A percentile compares a stretch with the other conserved stretches of the same genome.
phyloP scores from a whole-genome alignment of 2,888 invertebrate species.

The Eupithecia tripunctaria region DNA sequence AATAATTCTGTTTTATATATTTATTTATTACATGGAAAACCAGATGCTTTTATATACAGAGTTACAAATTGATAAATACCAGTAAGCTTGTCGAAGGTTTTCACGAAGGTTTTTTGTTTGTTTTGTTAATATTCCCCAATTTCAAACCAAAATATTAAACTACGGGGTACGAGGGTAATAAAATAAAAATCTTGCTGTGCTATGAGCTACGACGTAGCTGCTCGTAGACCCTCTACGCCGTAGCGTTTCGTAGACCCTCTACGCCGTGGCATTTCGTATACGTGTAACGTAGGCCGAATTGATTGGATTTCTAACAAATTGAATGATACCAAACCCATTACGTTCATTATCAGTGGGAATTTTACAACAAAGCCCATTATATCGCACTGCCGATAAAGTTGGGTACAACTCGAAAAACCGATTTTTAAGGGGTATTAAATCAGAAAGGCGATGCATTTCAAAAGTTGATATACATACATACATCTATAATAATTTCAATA shows the following conservation, averaged over 20 bases:
- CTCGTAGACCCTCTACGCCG: background rate
- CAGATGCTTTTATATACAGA: too few species aligned
- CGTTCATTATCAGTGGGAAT: background rate
- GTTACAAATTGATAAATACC: too few species aligned
- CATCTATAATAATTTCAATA: too few species aligned
- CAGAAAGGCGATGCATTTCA: too few species aligned
- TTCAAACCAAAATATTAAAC: background rate
- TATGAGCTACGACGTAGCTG: background rate
- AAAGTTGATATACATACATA: too few species aligned
- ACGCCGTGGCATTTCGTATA: background rate
- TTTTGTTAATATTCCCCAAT: background rate
- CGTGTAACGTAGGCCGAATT: background rate
- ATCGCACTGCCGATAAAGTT: background rate
- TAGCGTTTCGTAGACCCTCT: background rate
- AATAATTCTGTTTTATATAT: too few species aligned
- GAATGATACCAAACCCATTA: background rate
- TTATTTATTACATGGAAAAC: too few species aligned
- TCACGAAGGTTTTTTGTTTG: too few species aligned
- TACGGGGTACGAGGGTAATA: background rate
- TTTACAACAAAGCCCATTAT: background rate
- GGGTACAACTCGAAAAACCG: background rate
- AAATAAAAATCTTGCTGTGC: background rate
- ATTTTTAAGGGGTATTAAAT: too few species aligned
- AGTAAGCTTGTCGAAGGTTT: too few species aligned
- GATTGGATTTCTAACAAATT: background rate